Evolutionary conservation across 2,888 invertebrate species (phyloP).

Genomic region (Macaria liturata): DNA sequence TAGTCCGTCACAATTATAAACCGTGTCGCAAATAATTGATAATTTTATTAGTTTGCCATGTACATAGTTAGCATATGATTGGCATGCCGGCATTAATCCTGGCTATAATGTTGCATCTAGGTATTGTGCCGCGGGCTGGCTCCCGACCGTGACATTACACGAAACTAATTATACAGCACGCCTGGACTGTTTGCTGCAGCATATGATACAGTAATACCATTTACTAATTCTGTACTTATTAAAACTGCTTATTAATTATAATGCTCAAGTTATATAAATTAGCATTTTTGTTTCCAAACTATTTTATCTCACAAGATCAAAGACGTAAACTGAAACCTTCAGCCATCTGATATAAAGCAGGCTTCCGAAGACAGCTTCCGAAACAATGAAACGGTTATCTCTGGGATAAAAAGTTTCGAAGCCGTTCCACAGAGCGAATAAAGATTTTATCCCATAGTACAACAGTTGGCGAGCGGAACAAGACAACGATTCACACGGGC

Average conservation of each 20-base stretch:
- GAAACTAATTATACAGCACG: conserved; percentile 27
- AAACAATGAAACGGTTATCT: conserved; percentile 20
- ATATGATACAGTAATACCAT: too few relatives aligned
- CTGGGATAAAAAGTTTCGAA: conserved; percentile 21
- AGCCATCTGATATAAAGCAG: conserved; percentile 11
- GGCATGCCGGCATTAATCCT: conserved; percentile 1
- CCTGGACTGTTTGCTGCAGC: not conserved
- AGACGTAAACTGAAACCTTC: conserved; percentile 3
- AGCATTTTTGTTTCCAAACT: too few relatives aligned
- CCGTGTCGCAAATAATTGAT: too few relatives aligned
- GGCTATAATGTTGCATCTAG: conserved; percentile 4
- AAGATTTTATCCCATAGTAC: conserved; percentile 25
- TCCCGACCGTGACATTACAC: conserved; percentile 37
- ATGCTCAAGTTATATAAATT: too few relatives aligned
- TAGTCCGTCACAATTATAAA: too few relatives aligned
- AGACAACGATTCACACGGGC: conserved; percentile 19
- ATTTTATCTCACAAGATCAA: not conserved
- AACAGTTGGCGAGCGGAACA: conserved; percentile 26
- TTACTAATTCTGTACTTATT: too few relatives aligned
- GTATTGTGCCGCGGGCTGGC: conserved; percentile 1
- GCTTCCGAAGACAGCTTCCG: conserved; percentile 11
- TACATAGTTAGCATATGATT: not conserved
- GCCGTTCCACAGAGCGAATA: conserved; percentile 26
- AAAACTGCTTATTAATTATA: too few relatives aligned
- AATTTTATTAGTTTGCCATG: too few relatives aligned